Conservation (phyloP, 2,797 vertebrate genomes). For the Leptodactylus fallax region DNA sequence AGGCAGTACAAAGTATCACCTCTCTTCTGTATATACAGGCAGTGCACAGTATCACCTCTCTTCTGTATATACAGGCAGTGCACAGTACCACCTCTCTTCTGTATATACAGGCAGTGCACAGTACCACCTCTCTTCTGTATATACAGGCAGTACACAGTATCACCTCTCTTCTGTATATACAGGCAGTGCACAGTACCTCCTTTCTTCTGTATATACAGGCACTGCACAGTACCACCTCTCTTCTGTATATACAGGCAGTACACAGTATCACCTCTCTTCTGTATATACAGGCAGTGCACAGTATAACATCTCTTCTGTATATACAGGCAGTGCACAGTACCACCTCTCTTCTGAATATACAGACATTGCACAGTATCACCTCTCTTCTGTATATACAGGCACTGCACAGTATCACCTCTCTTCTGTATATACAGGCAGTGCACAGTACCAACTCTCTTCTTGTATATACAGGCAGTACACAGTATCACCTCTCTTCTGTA, state of each 20-base stretch:
- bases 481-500: neutral
- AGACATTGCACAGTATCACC: neutral
- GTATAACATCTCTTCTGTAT: neutral
- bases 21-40: too few relatives aligned
- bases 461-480: too few relatives aligned
- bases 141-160: too few relatives aligned
- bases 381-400: neutral
- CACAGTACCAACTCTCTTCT: neutral
- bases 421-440: neutral
- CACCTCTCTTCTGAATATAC: neutral
- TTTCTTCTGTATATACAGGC: neutral
- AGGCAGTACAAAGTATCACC: too few relatives aligned
- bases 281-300: neutral
- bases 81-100: too few relatives aligned
- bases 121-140: too few relatives aligned
- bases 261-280: neutral
- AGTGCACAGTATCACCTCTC: too few relatives aligned
- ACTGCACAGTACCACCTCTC: neutral
- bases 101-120: too few relatives aligned
- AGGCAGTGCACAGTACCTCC: too few relatives aligned
- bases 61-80: too few relatives aligned
- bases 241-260: too few relatives aligned
- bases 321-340: neutral
- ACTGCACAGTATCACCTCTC: neutral
- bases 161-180: too few relatives aligned